Percentiles rank a stretch among this genome's conserved stretches.
Conservation (phyloP, 1,140 invertebrate species). For the Gryllus bimaculatus region DNA sequence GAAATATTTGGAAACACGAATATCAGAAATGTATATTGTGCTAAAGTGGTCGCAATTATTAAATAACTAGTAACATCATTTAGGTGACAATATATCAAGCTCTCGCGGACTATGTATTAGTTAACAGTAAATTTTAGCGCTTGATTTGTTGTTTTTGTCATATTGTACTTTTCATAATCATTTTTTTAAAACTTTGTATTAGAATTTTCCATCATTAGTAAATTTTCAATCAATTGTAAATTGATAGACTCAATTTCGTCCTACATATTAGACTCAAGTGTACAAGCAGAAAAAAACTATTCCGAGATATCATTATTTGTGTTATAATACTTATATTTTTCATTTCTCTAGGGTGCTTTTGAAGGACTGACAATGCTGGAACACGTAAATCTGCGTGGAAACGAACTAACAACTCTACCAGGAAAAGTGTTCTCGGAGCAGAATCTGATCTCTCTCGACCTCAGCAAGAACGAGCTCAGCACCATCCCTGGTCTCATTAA, state of each 20-base stretch:
- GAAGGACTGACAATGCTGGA: neutral
- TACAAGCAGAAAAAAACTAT: neutral
- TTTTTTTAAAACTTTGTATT: neutral
- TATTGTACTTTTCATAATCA: neutral
- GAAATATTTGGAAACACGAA: too few relatives aligned
- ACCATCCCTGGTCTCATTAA: neutral
- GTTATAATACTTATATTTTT: neutral
- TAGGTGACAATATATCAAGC: too few relatives aligned
- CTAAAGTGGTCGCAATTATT: too few relatives aligned
- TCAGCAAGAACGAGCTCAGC: neutral
- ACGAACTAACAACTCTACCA: neutral
- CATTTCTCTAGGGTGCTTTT: neutral
- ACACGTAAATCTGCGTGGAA: neutral
- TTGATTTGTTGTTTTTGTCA: too few relatives aligned
- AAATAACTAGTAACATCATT: too few relatives aligned
- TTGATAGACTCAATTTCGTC: neutral
- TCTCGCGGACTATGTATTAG: too few relatives aligned
- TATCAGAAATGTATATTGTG: too few relatives aligned
- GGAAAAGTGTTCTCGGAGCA: neutral
- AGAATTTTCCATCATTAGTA: neutral
- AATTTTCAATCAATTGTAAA: neutral
- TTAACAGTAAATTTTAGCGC: too few relatives aligned
- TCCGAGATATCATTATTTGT: neutral
- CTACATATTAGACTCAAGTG: neutral
- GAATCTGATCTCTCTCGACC: too few relatives aligned